Percentiles rank a stretch among this genome's conserved stretches.
These are phyloP conservation scores for Anthonomus grandis DNA, from an alignment of 1,140 invertebrate genomes.

Conservation along the genomic window DNA sequence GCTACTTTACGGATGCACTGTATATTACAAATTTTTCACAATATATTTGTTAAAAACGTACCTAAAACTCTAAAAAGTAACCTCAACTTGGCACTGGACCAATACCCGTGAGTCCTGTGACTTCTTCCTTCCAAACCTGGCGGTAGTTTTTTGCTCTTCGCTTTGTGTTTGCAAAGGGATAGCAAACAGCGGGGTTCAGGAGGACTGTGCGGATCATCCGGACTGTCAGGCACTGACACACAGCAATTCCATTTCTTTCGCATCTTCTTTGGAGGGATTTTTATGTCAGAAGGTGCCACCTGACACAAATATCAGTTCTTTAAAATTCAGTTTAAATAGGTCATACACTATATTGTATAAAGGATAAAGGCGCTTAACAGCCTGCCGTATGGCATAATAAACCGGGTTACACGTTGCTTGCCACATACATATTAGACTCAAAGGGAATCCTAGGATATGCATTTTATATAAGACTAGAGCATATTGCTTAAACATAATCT, in stretches of 20 bases:
- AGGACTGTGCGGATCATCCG: constrained; percentile 49
- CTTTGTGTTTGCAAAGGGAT: constrained; percentile 43
- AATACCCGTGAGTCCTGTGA: constrained; percentile 43
- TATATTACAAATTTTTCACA: background rate
- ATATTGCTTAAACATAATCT: too few species aligned
- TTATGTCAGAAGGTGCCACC: constrained; percentile 31
- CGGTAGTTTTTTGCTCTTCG: constrained; percentile 37
- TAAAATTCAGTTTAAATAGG: too few species aligned
- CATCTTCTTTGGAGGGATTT: constrained; percentile 33
- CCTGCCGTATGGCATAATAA: too few species aligned
- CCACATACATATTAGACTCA: too few species aligned
- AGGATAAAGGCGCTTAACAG: too few species aligned
- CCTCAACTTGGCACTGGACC: constrained; percentile 49
- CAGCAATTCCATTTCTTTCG: constrained; percentile 56
- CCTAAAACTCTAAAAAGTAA: constrained; percentile 45
- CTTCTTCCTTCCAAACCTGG: constrained; percentile 34
- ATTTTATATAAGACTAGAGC: too few species aligned
- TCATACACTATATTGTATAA: too few species aligned
- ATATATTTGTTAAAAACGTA: constrained; percentile 26
- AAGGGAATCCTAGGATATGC: too few species aligned
- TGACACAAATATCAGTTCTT: too few species aligned
- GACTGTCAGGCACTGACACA: constrained; percentile 54
- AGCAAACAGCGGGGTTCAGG: constrained; percentile 43
- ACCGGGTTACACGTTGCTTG: too few species aligned
- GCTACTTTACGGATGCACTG: too few species aligned